Evolutionary conservation across 2,888 invertebrate species (phyloP).

Genomic region (Xylota sylvarum): DNA sequence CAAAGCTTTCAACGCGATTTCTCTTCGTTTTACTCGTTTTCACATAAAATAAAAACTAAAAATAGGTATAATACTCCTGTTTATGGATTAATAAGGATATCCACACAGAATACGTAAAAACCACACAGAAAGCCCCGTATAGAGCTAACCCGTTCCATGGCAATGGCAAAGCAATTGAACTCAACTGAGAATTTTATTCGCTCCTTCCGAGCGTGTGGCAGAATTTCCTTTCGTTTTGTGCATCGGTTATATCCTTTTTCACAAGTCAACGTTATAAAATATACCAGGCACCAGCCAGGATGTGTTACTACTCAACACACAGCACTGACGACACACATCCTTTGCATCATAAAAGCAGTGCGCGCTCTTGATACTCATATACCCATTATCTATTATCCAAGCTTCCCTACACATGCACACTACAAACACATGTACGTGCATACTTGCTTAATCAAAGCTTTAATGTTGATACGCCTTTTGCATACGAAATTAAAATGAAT

Average conservation of each 20-base stretch:
- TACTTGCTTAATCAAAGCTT: slow-evolving; percentile 57
- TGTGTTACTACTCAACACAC: slow-evolving; percentile 12
- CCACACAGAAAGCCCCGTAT: neutral
- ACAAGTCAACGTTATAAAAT: slow-evolving; percentile 7
- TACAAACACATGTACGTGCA: neutral
- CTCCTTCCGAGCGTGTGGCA: neutral
- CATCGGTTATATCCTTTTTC: slow-evolving; percentile 11
- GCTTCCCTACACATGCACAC: too few relatives aligned
- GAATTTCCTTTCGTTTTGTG: slow-evolving; percentile 7
- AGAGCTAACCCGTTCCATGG: neutral
- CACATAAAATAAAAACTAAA: slow-evolving; percentile 6
- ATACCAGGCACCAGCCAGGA: slow-evolving; percentile 7
- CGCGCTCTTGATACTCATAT: slow-evolving; percentile 14
- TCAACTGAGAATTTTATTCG: slow-evolving; percentile 27
- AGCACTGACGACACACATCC: neutral
- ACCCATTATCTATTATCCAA: slow-evolving; percentile 45
- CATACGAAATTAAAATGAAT: slow-evolving; percentile 68
- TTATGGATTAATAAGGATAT: slow-evolving; percentile 44
- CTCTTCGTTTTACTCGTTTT: neutral
- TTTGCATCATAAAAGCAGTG: slow-evolving; percentile 11
- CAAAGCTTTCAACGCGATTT: neutral
- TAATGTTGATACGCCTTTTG: slow-evolving; percentile 55
- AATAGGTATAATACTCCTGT: slow-evolving; percentile 7
- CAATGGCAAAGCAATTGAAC: slow-evolving; percentile 35
- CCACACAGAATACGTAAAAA: slow-evolving; percentile 5